Evolutionary conservation across 2,888 invertebrate genomes (phyloP).

Genomic region (Harpalus rubripes): DNA sequence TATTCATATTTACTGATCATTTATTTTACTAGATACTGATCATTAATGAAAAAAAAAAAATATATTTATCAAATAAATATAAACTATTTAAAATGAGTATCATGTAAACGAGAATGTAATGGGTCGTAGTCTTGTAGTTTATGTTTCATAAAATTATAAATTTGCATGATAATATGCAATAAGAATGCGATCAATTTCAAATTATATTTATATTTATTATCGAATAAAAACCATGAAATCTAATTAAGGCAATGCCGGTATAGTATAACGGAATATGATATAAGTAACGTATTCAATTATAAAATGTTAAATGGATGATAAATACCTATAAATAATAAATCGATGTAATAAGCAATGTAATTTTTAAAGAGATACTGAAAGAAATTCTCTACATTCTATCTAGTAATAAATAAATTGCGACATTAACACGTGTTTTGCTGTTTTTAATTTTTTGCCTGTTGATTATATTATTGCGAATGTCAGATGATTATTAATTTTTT

Average conservation of each 20-base stretch:
- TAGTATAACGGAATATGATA: conserved; percentile 42
- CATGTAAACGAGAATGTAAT: too few relatives aligned
- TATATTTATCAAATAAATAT: too few relatives aligned
- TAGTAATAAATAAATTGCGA: not conserved
- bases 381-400: conserved; percentile 18
- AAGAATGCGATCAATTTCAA: not conserved
- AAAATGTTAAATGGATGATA: not conserved
- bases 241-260: not conserved
- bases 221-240: conserved; percentile 6
- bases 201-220: not conserved
- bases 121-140: too few relatives aligned
- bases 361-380: conserved; percentile 23
- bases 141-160: not conserved
- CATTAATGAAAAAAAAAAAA: too few relatives aligned
- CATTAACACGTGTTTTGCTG: conserved; percentile 10
- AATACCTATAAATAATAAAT: conserved; percentile 11
- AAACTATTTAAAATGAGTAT: too few relatives aligned
- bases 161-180: not conserved
- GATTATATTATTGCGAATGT: conserved; percentile 9
- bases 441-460: conserved; percentile 7
- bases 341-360: not conserved
- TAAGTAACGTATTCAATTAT: conserved; percentile 9
- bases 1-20: too few relatives aligned
- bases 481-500: conserved; percentile 25
- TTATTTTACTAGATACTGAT: too few relatives aligned